Base-by-base conservation (phyloP, 2,797 vertebrate species). In the Emydoidea blandingii region DNA sequence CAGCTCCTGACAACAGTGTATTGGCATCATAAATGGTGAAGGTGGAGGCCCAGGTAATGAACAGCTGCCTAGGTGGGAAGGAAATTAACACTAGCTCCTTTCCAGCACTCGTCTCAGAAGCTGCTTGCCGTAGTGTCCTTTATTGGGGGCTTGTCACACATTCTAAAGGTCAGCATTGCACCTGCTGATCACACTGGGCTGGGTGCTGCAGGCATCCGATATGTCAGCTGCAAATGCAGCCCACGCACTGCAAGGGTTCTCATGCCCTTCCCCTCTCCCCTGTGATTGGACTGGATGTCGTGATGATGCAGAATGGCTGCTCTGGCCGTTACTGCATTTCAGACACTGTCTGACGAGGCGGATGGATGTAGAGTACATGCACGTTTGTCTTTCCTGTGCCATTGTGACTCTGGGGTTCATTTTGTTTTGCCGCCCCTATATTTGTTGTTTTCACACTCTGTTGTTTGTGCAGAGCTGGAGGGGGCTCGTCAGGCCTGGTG, bases 391-490 rank as follows among this genome's bases (percentile, higher is more conserved):
- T 29, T 57, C 21, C 15, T 10, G 1, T 4, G 1, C n/a, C 44
- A 4, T 23, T 4, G 27, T 37, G 14, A 8, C 11, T 6, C 25
- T 62, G 3, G 1, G 31, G n/a, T 29, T 2, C 11, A 68, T 53
- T 76, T 18, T 11, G 37, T 49, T 86, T 12, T 18, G 84, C 85
- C 50, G 78, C 52, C 3, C 1, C 56, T n/a, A 34, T 0, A 1
- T 23, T 41, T 34, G 3, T 5, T 19, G 3, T 19, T 34, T 72
- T 65, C 59, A 59, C 3, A 34, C 15, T 29, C 25, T 14, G 79
- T 31, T 12, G 31, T 15, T 10, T 16, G 6, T 7, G 37, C 25
- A 3, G 1, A 27, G 44, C 31, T 1, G 1, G 14, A 57, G 53
- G 78, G 31, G 34, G 59, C 49, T 62, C 49, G 31, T 37, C 31